Evolutionary conservation across 2,888 invertebrate genomes (phyloP).

Genomic region (Luperina nickerlii): DNA sequence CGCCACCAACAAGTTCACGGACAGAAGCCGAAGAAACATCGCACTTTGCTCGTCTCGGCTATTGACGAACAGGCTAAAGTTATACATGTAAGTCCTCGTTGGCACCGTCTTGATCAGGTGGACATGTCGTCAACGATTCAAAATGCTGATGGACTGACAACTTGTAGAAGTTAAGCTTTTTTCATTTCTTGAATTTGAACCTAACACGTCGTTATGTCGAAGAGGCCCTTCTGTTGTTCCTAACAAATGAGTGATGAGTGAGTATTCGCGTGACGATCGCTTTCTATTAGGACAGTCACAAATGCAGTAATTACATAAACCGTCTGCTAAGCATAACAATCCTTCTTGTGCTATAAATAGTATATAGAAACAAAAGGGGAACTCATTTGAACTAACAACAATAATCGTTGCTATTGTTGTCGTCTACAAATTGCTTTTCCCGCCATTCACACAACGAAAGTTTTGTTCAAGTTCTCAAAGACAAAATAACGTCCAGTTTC

Average conservation of each 20-base stretch:
- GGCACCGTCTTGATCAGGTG: not conserved
- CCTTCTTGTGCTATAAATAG: not conserved
- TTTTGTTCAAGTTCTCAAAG: conserved; percentile 26
- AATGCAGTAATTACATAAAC: not conserved
- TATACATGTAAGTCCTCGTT: conserved; percentile 82
- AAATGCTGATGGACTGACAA: too few relatives aligned
- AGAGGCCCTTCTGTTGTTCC: too few relatives aligned
- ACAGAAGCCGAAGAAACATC: conserved; percentile 83
- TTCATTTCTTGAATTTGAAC: too few relatives aligned
- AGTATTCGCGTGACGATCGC: too few relatives aligned
- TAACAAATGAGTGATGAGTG: too few relatives aligned
- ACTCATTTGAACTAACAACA: conserved; percentile 12
- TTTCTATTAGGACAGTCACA: too few relatives aligned
- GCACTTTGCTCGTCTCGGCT: conserved; percentile 87
- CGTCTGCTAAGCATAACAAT: not conserved
- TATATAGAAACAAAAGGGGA: conserved; percentile 1
- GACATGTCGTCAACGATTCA: not conserved
- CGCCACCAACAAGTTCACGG: conserved; percentile 75
- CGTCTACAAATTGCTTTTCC: conserved; percentile 42
- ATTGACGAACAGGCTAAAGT: conserved; percentile 89
- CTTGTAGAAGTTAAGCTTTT: too few relatives aligned
- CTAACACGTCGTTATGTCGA: too few relatives aligned
- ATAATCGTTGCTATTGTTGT: conserved; percentile 33
- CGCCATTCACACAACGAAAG: conserved; percentile 37
- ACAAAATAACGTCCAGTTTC: not conserved